These are phyloP conservation scores for Stegana nigrithorax DNA, from an alignment of 2,888 invertebrate species.

Conservation along the genomic window DNA sequence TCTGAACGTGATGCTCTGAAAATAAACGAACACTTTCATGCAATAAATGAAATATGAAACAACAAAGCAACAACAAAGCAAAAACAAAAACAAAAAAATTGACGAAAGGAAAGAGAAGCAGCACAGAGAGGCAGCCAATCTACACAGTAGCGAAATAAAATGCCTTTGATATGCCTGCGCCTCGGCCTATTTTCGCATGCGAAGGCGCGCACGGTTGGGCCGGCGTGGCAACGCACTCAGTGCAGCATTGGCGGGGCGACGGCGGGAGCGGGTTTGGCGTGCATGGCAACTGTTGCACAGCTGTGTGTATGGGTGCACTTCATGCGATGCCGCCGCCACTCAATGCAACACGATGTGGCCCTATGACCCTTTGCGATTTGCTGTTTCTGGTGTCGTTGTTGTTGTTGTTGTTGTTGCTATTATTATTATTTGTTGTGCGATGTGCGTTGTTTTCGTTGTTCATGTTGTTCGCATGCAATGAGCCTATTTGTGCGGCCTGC, in stretches of 20 bases:
- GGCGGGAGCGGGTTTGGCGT: background rate
- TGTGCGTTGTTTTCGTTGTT: background rate
- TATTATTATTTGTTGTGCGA: no score
- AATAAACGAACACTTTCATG: no score
- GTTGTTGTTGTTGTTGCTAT: background rate
- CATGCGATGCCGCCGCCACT: conserved; percentile 22
- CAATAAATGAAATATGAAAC: no score
- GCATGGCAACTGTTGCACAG: conserved; percentile 23
- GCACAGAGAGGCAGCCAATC: no score
- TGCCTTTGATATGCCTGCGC: no score
- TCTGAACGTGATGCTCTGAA: no score
- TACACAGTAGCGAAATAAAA: no score
- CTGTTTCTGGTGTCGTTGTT: background rate
- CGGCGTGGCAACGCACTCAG: conserved; percentile 30
- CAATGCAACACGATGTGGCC: conserved; percentile 18
- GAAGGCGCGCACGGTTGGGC: no score
- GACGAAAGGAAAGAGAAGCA: no score
- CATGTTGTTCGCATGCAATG: conserved; percentile 11
- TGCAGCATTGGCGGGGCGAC: conserved; percentile 21
- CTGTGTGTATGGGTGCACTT: background rate
- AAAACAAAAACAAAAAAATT: no score
- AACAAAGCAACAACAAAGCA: no score
- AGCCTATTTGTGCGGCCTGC: conserved; percentile 14
- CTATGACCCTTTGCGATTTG: conserved; percentile 12
- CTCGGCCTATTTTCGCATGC: no score